These are phyloP conservation scores for Lophius piscatorius DNA, from an alignment of 2,113 vertebrate species.

Conservation along the genomic window DNA sequence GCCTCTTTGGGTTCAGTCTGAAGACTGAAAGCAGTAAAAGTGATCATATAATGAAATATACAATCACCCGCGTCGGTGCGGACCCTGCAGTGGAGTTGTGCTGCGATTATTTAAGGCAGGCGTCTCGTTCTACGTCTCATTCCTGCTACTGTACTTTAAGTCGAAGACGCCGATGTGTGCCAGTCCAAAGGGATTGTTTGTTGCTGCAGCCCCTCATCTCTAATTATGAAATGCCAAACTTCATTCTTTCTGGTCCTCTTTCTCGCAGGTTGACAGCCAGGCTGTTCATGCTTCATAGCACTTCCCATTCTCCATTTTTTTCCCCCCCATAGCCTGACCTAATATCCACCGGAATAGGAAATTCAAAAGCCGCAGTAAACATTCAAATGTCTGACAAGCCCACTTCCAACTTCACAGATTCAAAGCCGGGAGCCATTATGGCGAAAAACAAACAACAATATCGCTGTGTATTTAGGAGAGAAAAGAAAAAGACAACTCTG, in stretches of 20 bases:
- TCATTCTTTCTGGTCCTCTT: slow-evolving; percentile 63
- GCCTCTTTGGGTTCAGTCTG: slow-evolving; percentile 9
- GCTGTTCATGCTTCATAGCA: slow-evolving; percentile 75
- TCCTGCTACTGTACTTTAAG: slow-evolving; percentile 45
- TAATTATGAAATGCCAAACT: slow-evolving; percentile 81
- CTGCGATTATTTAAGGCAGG: slow-evolving; percentile 29
- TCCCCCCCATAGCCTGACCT: slow-evolving; percentile 64
- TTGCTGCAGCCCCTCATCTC: slow-evolving; percentile 58
- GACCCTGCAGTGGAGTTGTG: slow-evolving; percentile 14
- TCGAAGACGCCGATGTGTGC: slow-evolving; percentile 40
- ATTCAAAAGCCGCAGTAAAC: slow-evolving; percentile 73
- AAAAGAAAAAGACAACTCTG: slow-evolving; percentile 30
- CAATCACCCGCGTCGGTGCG: neutral
- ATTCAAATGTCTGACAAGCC: slow-evolving; percentile 72
- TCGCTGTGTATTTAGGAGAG: slow-evolving; percentile 16
- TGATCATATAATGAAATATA: slow-evolving; percentile 24
- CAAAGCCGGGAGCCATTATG: slow-evolving; percentile 60
- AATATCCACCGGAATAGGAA: slow-evolving; percentile 77
- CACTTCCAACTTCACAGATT: slow-evolving; percentile 75
- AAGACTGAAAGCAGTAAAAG: slow-evolving; percentile 19
- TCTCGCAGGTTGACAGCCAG: slow-evolving; percentile 59
- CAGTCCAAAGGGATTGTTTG: slow-evolving; percentile 67
- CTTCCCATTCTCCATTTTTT: slow-evolving; percentile 56
- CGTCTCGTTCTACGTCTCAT: slow-evolving; percentile 35
- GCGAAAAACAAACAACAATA: slow-evolving; percentile 62